Evolutionary conservation across 2,797 vertebrate genomes (phyloP).

Genomic region (Sebastes miniatus): DNA sequence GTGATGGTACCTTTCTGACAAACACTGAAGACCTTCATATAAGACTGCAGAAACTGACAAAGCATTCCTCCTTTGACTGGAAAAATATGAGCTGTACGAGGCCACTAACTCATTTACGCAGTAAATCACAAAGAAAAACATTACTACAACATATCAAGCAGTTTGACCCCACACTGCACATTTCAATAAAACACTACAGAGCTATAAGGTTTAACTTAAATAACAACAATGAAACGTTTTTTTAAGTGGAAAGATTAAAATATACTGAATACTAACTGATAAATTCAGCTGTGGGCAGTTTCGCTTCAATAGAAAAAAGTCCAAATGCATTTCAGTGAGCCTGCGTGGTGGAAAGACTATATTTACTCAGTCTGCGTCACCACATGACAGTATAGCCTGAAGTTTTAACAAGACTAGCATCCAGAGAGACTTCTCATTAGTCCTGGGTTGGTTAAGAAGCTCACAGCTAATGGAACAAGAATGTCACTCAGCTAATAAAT

Average conservation of each 20-base stretch:
- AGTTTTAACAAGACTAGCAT: slow-evolving; percentile 57
- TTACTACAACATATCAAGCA: background rate
- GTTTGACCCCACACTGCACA: background rate
- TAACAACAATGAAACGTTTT: background rate
- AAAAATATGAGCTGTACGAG: background rate
- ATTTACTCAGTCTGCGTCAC: slow-evolving; percentile 34
- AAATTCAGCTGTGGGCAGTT: background rate
- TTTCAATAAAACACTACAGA: background rate
- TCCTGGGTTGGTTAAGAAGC: slow-evolving; percentile 30
- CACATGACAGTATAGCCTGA: slow-evolving; percentile 38
- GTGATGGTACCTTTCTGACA: background rate
- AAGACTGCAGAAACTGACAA: background rate
- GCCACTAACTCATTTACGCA: background rate
- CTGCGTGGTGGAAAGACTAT: slow-evolving; percentile 5
- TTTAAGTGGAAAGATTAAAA: background rate
- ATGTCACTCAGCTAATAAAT: slow-evolving; percentile 53
- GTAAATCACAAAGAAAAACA: background rate
- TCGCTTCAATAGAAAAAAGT: background rate
- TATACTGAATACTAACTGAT: background rate
- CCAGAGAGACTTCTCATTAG: slow-evolving; percentile 62
- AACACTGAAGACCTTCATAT: background rate
- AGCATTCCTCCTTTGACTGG: background rate
- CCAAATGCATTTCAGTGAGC: slow-evolving; percentile 12
- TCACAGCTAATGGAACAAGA: slow-evolving; percentile 56
- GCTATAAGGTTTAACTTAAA: background rate